Percentiles rank a stretch among this genome's conserved stretches.
phyloP scores from a whole-genome alignment of 1,140 invertebrate species.

The Anthonomus grandis region DNA sequence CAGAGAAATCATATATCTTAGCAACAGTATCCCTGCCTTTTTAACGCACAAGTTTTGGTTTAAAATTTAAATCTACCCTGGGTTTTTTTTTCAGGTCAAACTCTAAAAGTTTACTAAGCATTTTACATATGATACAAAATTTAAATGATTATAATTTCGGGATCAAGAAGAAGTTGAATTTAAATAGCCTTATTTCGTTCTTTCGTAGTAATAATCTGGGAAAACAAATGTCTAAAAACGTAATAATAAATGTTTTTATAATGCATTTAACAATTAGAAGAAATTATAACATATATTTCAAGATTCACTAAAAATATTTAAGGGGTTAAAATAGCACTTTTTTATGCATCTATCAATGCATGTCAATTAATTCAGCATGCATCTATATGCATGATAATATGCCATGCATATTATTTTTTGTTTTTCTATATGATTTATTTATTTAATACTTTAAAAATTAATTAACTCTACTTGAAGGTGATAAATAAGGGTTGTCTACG shows the following conservation, averaged over 20 bases:
- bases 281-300: not conserved
- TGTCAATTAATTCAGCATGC: too few species aligned
- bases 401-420: too few species aligned
- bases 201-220: not conserved
- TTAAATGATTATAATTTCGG: slow-evolving; percentile 45
- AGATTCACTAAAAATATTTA: not conserved
- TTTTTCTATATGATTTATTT: too few species aligned
- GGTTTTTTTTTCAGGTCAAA: slow-evolving; percentile 5
- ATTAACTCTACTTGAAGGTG: too few species aligned
- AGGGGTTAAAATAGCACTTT: not conserved
- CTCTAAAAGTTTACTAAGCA: slow-evolving; percentile 26
- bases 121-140: slow-evolving; percentile 42
- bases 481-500: too few species aligned
- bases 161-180: slow-evolving; percentile 29
- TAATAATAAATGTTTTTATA: not conserved
- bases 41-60: slow-evolving; percentile 32
- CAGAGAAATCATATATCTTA: slow-evolving; percentile 18
- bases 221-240: not conserved
- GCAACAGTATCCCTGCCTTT: slow-evolving; percentile 24
- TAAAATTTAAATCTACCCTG: slow-evolving; percentile 23
- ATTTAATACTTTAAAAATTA: too few species aligned
- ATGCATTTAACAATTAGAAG: not conserved
- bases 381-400: too few species aligned
- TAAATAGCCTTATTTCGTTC: not conserved
- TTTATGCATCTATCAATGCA: too few species aligned